Conservation (phyloP, 2,797 vertebrate species). For the Erethizon dorsatum region DNA sequence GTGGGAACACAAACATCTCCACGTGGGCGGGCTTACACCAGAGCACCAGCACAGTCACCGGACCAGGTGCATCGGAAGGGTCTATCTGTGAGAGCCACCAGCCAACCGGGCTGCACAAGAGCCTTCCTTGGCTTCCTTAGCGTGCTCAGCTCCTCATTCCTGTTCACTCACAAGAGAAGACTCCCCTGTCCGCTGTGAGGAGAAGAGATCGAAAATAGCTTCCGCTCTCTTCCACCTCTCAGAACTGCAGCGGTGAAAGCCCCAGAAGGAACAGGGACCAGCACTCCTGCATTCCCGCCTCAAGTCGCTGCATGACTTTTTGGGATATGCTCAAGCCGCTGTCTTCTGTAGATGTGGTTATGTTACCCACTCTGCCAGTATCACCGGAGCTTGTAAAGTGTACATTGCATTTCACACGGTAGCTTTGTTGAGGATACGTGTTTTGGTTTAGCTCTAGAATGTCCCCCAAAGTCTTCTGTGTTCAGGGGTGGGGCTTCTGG, state of each 20-base stretch:
- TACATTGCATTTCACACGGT: neutral
- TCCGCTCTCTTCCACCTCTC: neutral
- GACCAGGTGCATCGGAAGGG: neutral
- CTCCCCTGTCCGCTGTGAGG: neutral
- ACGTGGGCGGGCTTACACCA: neutral
- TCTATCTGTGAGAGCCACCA: neutral
- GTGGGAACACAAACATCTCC: neutral
- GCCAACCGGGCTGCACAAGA: neutral
- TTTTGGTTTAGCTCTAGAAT: neutral
- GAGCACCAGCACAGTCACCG: neutral
- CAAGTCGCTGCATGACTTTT: neutral
- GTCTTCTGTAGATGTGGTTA: neutral
- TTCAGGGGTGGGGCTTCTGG: neutral
- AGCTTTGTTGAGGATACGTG: neutral
- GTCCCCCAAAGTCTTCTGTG: neutral
- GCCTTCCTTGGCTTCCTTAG: neutral
- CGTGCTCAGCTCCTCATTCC: neutral
- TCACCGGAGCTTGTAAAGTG: neutral
- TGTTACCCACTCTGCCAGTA: neutral
- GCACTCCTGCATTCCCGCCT: neutral
- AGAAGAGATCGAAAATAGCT: too few species aligned
- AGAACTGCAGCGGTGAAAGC: neutral
- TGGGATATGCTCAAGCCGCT: too few species aligned
- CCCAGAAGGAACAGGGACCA: neutral
- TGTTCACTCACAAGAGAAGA: neutral